Conservation (phyloP, 2,113 vertebrate genomes). For the Lasiurus borealis region DNA sequence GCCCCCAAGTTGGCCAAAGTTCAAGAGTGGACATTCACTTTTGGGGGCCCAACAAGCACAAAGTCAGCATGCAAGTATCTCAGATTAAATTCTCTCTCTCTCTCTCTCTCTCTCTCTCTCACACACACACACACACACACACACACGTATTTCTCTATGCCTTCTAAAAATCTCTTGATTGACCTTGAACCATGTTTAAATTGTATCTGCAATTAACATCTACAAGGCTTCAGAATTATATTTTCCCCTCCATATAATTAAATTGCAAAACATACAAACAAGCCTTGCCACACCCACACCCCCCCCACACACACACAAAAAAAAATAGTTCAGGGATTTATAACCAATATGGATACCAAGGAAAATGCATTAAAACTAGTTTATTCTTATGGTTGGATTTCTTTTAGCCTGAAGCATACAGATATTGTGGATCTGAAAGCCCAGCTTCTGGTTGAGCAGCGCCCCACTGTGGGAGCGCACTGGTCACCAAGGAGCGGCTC, state of each 20-base stretch:
- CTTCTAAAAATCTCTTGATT: neutral
- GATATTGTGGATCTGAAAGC: neutral
- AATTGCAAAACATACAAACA: neutral
- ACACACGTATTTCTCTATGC: neutral
- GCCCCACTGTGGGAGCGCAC: no score
- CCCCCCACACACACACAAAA: neutral
- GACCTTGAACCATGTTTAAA: conserved; percentile 33
- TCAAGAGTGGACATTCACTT: neutral
- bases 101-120: no score
- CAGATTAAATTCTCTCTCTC: neutral
- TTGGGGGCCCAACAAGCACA: neutral
- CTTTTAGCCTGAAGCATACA: neutral
- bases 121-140: no score
- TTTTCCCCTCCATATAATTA: neutral
- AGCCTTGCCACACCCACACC: neutral
- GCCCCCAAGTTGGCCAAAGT: neutral
- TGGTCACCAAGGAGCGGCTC: no score
- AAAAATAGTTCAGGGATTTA: neutral
- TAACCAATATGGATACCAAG: neutral
- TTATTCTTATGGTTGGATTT: neutral
- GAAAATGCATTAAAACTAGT: neutral
- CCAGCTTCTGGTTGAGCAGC: no score
- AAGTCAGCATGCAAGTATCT: neutral
- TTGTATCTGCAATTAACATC: neutral
- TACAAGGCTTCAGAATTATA: neutral